Base-by-base conservation (phyloP, 1,140 invertebrate genomes). In the Rhyacophila brunnea region DNA sequence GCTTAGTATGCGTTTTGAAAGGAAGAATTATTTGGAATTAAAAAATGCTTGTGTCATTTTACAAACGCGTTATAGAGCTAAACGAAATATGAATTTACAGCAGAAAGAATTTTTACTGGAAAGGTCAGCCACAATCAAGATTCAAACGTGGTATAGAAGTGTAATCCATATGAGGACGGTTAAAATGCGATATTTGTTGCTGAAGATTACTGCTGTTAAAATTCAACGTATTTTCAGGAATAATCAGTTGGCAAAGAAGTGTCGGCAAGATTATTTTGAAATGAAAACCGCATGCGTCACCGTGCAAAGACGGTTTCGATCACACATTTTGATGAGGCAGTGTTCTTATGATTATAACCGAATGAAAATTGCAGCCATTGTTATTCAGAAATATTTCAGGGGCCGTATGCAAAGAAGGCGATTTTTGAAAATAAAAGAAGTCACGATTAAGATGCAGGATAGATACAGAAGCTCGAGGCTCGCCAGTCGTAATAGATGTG, bases 351-450 rank as follows among this genome's bases (percentile, higher is more conserved):
- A 71, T 28, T 80, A 73, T 58, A 51, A 66, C 1, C 57, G 58
- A 19, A 66, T 62, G 11, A 69, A 59, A 42, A 44, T 52, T 0
- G 72, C 74, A 0, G 68, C 68, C 0, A 64, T 64, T 14, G 62
- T 55, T 9, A 60, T 82, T 17, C 78, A 83, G 62, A 54, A 56
- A 45, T 68, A 70, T 59, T 81, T 73, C 64, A 45, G 65, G 13
- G 72, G 74, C 1, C 67, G 68, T 42, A 42, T 60, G 36, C 58
- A 74, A 65, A 65, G 68, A 57, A 23, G 66, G 38, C 32, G 56
- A 13, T 74, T 73, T 46, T 40, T 74, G 28, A 56, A 58, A 49
- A 50, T 71, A 32, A 73, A 68, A 66, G 20, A 68, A 40, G 68
- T 70, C 11, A 20, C 17, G 2, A 15, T 44, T n/a, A 36, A 17